Evolutionary conservation across 2,888 invertebrate species (phyloP).

Genomic region (Coecobrya sp.): DNA sequence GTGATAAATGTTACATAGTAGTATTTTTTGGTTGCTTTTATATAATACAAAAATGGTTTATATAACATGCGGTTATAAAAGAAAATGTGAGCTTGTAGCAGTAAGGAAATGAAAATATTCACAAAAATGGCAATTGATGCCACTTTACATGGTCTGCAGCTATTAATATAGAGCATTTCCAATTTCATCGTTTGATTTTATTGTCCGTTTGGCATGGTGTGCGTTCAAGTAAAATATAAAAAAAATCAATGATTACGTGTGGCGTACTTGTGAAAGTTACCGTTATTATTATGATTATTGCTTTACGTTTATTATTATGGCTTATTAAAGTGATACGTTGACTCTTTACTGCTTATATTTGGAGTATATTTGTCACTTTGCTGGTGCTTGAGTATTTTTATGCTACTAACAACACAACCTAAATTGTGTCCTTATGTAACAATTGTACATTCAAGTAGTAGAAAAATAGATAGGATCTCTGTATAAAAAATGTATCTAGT

Average conservation of each 20-base stretch:
- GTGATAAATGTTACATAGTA: not conserved
- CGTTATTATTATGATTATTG: not conserved
- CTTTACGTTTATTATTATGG: not conserved
- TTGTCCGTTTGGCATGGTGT: not conserved
- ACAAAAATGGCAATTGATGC: slow-evolving; percentile 29
- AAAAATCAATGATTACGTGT: slow-evolving; percentile 22
- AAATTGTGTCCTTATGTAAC: not conserved
- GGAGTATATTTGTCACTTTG: not conserved
- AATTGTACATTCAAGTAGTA: no score
- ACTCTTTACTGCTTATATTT: not conserved
- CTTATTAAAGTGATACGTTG: slow-evolving; percentile 30
- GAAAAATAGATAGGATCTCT: no score
- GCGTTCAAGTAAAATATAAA: not conserved
- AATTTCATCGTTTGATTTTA: not conserved
- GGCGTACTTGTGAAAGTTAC: slow-evolving; percentile 24
- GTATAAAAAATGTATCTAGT: not conserved
- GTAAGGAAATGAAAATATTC: not conserved
- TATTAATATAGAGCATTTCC: not conserved
- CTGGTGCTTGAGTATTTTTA: not conserved
- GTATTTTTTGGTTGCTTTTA: not conserved
- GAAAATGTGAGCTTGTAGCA: not conserved
- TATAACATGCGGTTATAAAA: not conserved
- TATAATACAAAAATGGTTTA: not conserved
- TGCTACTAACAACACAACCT: not conserved
- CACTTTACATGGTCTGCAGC: not conserved